Evolutionary conservation across 2,113 vertebrate genomes (phyloP), one percentile per base, ranked within the genome.

Genomic region (Papio anubis): DNA sequence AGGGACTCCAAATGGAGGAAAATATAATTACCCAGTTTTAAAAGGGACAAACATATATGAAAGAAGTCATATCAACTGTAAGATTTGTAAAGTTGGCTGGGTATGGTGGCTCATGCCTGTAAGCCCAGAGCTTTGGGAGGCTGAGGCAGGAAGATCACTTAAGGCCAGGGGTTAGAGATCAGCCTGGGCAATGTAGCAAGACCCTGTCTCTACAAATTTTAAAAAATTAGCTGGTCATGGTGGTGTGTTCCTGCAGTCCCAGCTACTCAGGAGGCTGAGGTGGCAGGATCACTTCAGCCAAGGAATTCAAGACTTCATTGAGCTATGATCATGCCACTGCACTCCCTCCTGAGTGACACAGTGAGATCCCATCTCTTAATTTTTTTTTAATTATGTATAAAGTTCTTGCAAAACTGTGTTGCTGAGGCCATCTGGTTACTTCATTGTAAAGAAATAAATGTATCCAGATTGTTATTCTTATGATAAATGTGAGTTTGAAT

Each of bases 381-480:
- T 6, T 30, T 57, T 21, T 61, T 61, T 0, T 0, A 0, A 32
- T 32, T 32, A 13, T 64, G 12, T 61, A 70, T 57, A 4, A 55
- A 27, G 0, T 9, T 73, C 40, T 61, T 52, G 32, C 5, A 25
- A 66, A 79, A 43, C 32, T 35, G 23, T 76, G 9, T 27, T 23
- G 12, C 40, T 43, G 40, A 48, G 30, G 1, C 14, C n/a, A 25
- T 55, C 4, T 72, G 6, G 4, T 38, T 59, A 86, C 52, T 38
- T 1, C 32, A 68, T 4, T 72, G 7, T 55, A 91, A 93, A 70
- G 55, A 61, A 18, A 93, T 4, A 55, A 27, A 25, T 27, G 1
- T 40, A 7, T 38, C 3, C 17, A 87, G 10, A 25, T 45, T 81
- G 88, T 86, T 88, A 76, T 57, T 70, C 48, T 81, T 75, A 59